phyloP scores from a whole-genome alignment of 92 coral and sea anemone species.

The Umimayanthus kanabou region DNA sequence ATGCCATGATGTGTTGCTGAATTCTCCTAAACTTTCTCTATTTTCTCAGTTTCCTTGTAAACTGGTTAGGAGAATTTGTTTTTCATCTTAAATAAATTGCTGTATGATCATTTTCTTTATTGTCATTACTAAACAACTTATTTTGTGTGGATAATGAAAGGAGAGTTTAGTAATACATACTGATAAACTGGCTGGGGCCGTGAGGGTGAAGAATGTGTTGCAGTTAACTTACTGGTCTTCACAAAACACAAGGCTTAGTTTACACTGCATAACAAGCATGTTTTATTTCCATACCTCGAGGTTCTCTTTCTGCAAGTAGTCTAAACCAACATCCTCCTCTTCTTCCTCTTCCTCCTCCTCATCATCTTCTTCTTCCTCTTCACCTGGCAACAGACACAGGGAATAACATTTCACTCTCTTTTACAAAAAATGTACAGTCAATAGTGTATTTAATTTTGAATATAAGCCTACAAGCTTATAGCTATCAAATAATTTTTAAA shows the following conservation, averaged over 20 bases:
- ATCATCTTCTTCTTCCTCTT: conserved; percentile 77
- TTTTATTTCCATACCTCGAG: conserved; percentile 61
- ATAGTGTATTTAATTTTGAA: background rate
- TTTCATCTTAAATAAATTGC: no score
- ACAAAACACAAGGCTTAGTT: background rate
- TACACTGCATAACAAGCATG: background rate
- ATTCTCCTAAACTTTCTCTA: no score
- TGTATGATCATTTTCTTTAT: no score
- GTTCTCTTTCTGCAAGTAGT: conserved; percentile 87
- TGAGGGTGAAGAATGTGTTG: background rate
- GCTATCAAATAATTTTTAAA: no score
- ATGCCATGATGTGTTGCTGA: no score
- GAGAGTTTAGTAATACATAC: no score
- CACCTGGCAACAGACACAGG: conserved; percentile 28
- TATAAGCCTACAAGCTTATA: background rate
- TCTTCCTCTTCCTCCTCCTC: conserved; percentile 85
- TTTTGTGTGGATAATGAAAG: no score
- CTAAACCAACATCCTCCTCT: conserved; percentile 86
- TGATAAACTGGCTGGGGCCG: no score
- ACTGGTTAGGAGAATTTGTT: no score
- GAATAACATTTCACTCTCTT: background rate
- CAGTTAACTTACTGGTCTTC: background rate
- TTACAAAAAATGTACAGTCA: background rate
- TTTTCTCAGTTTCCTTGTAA: no score
- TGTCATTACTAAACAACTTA: no score